Base-by-base conservation (phyloP, 1,140 invertebrate species). In the Schmidtea mediterranea region DNA sequence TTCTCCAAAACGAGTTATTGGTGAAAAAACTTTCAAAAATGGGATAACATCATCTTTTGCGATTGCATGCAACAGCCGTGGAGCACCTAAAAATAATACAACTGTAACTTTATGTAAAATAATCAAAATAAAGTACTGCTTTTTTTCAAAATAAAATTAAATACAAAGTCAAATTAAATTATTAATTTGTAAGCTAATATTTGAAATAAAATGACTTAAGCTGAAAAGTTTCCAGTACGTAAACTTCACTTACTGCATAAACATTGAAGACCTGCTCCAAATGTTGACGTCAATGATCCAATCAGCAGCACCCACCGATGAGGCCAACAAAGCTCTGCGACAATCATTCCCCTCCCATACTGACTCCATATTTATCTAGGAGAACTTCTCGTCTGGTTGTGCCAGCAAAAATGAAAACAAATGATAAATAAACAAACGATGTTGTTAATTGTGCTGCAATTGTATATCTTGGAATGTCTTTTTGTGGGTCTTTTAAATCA, bases 241-340 rank as follows among this genome's bases (percentile, higher is more conserved):
- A n/a, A n/a, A n/a, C n/a, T n/a, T n/a, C 10, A 32, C 26, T 32
- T 32, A 32, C 72, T 89, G 36, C 87, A 95, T 36, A 98, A 72
- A 51, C 82, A 90, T 64, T 97, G 90, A n/a, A 97, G 70, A 12
- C 89, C 90, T 55, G 92, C 90, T 22, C 90, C 92, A 18, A 97
- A 72, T 0, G 92, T 95, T 0, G 89, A 94, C 1, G 95, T 69
- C 62, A 95, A 87, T 0, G 87, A 90, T 18, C 90, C 90, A 58
- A 95, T 79, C 50, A 95, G 66, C 55, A 98, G 90, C 1, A 97
- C 83, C 83, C 58, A 68, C 41, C 56, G 61, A 53, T 57, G 60
- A 1, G 92, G 92, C 86, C 89, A 95, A 0, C 89, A 86, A 55
- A 97, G 80, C 57, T 90, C 82, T 0, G 89, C 86, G 9, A 95